Evolutionary conservation across 2,888 invertebrate species (phyloP).

Genomic region (Ennomos quercinarius): DNA sequence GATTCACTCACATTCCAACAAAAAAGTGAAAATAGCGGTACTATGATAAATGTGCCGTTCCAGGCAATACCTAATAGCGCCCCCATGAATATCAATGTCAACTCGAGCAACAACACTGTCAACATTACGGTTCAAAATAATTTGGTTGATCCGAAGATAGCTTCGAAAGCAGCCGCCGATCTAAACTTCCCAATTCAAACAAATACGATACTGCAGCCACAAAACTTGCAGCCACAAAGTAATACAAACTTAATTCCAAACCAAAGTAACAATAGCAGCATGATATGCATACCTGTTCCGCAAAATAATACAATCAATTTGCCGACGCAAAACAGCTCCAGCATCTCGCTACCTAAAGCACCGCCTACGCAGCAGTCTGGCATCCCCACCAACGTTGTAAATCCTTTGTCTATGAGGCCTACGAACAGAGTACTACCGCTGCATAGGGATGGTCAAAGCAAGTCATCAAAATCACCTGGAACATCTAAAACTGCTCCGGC

Average conservation of each 20-base stretch:
- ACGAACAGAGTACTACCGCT: slow-evolving; percentile 92
- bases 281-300: slow-evolving; percentile 76
- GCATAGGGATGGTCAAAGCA: slow-evolving; percentile 88
- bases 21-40: slow-evolving; percentile 70
- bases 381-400: slow-evolving; percentile 90
- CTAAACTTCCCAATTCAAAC: slow-evolving; percentile 75
- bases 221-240: slow-evolving; percentile 56
- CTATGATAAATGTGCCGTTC: slow-evolving; percentile 82
- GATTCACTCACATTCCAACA: slow-evolving; percentile 76
- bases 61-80: slow-evolving; percentile 82
- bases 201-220: slow-evolving; percentile 47
- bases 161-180: slow-evolving; percentile 73
- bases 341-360: slow-evolving; percentile 87
- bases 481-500: slow-evolving; percentile 60
- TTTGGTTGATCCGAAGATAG: slow-evolving; percentile 80
- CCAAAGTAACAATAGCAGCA: slow-evolving; percentile 52
- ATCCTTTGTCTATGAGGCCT: slow-evolving; percentile 88
- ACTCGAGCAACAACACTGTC: slow-evolving; percentile 80
- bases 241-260: slow-evolving; percentile 47
- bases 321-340: slow-evolving; percentile 80
- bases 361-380: slow-evolving; percentile 85
- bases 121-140: slow-evolving; percentile 82
- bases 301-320: slow-evolving; percentile 78
- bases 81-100: slow-evolving; percentile 82
- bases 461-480: slow-evolving; percentile 65